Evolutionary conservation across 2,888 invertebrate genomes (phyloP).

Genomic region (Tineola bisselliella): DNA sequence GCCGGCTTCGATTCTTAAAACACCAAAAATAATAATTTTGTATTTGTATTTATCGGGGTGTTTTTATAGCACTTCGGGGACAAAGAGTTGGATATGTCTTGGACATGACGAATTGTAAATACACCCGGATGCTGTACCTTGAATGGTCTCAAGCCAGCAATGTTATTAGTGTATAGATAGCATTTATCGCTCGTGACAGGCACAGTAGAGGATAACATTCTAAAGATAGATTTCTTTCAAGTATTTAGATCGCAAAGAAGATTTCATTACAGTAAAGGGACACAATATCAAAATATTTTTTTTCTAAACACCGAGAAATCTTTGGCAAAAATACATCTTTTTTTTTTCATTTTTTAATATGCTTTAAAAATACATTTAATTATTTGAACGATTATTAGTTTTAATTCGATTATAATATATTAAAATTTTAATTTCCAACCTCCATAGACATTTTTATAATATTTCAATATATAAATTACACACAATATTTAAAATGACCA

Average conservation of each 20-base stretch:
- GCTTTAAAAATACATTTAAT: not conserved
- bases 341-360: not conserved
- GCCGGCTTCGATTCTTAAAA: not conserved
- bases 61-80: too few relatives aligned
- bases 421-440: not conserved
- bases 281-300: not conserved
- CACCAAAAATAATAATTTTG: not conserved
- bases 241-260: not conserved
- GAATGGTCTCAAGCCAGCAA: not conserved
- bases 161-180: not conserved
- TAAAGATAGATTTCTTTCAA: not conserved
- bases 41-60: not conserved
- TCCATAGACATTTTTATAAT: not conserved
- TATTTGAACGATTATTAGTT: not conserved
- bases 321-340: not conserved
- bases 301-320: not conserved
- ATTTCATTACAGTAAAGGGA: not conserved
- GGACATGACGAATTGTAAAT: too few relatives aligned
- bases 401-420: not conserved
- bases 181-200: not conserved
- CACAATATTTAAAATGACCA: not conserved
- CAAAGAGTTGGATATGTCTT: too few relatives aligned
- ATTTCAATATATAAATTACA: not conserved
- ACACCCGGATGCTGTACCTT: not conserved
- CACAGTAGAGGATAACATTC: not conserved